A percentile compares a stretch with the other conserved stretches of the same genome.
Evolutionary conservation across 1,140 invertebrate species (phyloP).

Genomic region (Cylas formicarius): DNA sequence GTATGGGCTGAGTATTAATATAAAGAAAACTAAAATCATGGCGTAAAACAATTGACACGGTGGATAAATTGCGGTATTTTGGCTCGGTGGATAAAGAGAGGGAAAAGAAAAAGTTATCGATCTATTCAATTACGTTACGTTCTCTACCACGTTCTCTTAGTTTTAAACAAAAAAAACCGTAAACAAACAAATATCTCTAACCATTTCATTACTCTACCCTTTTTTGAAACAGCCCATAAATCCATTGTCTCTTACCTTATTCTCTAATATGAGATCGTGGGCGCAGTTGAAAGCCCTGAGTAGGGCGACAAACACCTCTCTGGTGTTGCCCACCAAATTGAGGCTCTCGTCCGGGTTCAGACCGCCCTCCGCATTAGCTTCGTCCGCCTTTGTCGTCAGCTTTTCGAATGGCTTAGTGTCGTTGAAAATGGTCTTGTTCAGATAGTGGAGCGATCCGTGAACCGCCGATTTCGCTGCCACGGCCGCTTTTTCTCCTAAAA

Average conservation of each 20-base stretch:
- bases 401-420: constrained; percentile 39
- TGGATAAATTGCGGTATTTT: no score
- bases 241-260: no score
- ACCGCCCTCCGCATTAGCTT: constrained; percentile 10
- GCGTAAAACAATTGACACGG: no score
- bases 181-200: neutral
- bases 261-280: constrained; percentile 78
- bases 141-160: no score
- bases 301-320: constrained; percentile 64
- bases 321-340: constrained; percentile 34
- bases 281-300: constrained; percentile 80
- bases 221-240: neutral
- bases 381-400: constrained; percentile 30
- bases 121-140: no score
- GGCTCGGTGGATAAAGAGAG: no score
- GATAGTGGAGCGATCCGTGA: constrained; percentile 78
- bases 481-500: constrained; percentile 67
- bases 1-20: no score
- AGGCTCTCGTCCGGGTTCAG: constrained; percentile 15
- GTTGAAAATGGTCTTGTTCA: constrained; percentile 69
- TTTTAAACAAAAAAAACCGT: neutral
- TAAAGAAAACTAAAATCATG: no score
- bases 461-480: constrained; percentile 83
- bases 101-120: no score
- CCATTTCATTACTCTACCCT: neutral